These are phyloP conservation scores for Trileptium ribeirensis DNA, from an alignment of 2,888 invertebrate genomes.

Conservation along the genomic window DNA sequence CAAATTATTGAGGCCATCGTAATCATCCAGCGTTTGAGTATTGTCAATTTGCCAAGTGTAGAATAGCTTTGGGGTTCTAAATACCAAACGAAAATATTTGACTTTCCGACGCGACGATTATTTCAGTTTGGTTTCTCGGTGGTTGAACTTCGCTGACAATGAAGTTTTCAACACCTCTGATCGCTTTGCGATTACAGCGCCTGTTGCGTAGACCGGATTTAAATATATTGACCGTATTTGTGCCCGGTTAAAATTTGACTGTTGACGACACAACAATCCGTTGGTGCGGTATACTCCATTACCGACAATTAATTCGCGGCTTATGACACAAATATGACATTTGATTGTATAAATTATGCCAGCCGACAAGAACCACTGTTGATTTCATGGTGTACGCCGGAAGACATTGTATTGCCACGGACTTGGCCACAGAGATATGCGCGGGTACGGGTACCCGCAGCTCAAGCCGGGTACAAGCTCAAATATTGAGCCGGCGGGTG, in stretches of 20 bases:
- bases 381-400: background rate
- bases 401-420: background rate
- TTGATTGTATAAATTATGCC: background rate
- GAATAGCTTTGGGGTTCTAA: background rate
- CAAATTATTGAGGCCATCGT: background rate
- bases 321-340: background rate
- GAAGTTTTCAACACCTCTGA: background rate
- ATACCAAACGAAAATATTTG: background rate
- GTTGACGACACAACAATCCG: background rate
- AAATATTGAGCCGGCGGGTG: no score
- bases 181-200: background rate
- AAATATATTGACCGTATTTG: background rate
- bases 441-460: no score
- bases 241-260: background rate
- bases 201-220: background rate
- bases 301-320: background rate
- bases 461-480: no score
- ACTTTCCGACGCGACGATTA: background rate
- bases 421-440: background rate
- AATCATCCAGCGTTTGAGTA: background rate
- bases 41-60: background rate
- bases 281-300: no score
- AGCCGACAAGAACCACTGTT: background rate
- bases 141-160: background rate
- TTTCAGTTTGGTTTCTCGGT: background rate